Percentiles rank a stretch among this genome's conserved stretches.
Conservation (phyloP, 2,113 vertebrate species). For the Rhinolophus sinicus region DNA sequence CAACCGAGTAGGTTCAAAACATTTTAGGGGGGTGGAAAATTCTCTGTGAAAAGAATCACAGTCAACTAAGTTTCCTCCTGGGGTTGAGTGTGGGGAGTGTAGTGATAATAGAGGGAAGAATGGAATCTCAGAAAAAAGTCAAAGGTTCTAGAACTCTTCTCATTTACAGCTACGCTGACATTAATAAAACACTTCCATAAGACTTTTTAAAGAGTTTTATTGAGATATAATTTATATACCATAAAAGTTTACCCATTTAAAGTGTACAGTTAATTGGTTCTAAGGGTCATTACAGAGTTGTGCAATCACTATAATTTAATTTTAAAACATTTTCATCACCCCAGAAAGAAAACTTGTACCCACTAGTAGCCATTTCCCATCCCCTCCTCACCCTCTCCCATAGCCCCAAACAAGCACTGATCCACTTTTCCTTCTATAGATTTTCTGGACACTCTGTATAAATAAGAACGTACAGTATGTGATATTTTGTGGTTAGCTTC, state of each 20-base stretch:
- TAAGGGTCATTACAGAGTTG: background rate
- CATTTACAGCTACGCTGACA: background rate
- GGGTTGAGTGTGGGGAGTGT: background rate
- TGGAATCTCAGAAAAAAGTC: background rate
- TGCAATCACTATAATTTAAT: background rate
- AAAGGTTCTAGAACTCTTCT: background rate
- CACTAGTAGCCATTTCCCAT: background rate
- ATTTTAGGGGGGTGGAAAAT: background rate
- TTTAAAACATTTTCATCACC: constrained; percentile 1
- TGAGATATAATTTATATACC: background rate
- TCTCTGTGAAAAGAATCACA: background rate
- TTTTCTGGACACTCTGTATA: background rate
- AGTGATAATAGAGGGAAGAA: background rate
- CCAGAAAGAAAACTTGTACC: background rate
- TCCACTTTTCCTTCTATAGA: background rate
- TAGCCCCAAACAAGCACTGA: background rate
- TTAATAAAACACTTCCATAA: background rate
- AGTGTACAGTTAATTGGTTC: background rate
- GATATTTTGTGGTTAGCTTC: background rate
- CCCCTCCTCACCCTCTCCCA: background rate
- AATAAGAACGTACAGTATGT: background rate
- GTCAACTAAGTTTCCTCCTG: background rate
- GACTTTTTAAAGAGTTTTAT: background rate
- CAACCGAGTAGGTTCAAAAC: background rate
- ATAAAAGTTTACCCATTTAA: background rate